These are phyloP conservation scores for Micrasema minimum DNA, from an alignment of 1,140 invertebrate species.

Conservation along the genomic window DNA sequence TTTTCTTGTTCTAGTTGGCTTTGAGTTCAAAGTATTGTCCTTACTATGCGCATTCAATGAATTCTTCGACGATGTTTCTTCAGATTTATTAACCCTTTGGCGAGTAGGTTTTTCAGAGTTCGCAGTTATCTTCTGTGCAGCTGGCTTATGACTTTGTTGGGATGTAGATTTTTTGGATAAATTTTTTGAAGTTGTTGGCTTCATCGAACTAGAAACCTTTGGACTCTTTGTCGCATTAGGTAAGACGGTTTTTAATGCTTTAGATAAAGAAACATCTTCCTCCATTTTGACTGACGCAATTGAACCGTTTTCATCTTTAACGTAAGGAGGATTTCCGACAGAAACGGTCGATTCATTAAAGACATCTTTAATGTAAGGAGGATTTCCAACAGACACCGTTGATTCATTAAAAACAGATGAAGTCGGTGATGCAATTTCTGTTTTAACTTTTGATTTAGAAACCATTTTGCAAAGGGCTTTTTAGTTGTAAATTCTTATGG, in stretches of 20 bases:
- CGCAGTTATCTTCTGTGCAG: neutral
- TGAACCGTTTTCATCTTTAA: neutral
- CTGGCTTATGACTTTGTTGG: neutral
- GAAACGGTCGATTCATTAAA: slow-evolving; percentile 33
- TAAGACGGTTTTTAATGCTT: neutral
- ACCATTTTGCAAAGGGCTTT: neutral
- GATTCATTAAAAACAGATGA: slow-evolving; percentile 37
- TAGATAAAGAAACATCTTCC: neutral
- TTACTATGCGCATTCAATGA: neutral
- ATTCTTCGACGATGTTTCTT: neutral
- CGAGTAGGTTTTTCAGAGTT: neutral
- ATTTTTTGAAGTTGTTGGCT: neutral
- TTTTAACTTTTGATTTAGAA: slow-evolving; percentile 39
- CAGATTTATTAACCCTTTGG: neutral
- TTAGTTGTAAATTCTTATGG: slow-evolving; percentile 47
- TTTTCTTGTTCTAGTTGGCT: neutral
- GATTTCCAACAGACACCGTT: slow-evolving; percentile 7
- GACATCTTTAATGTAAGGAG: slow-evolving; percentile 9
- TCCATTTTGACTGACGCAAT: neutral
- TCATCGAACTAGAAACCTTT: neutral
- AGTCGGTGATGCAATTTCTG: neutral
- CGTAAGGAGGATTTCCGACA: slow-evolving; percentile 9
- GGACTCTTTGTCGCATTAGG: neutral
- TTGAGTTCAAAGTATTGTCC: neutral
- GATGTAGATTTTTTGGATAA: neutral